phyloP scores from a whole-genome alignment of 2,888 invertebrate species.

The Aphodius sticticus region DNA sequence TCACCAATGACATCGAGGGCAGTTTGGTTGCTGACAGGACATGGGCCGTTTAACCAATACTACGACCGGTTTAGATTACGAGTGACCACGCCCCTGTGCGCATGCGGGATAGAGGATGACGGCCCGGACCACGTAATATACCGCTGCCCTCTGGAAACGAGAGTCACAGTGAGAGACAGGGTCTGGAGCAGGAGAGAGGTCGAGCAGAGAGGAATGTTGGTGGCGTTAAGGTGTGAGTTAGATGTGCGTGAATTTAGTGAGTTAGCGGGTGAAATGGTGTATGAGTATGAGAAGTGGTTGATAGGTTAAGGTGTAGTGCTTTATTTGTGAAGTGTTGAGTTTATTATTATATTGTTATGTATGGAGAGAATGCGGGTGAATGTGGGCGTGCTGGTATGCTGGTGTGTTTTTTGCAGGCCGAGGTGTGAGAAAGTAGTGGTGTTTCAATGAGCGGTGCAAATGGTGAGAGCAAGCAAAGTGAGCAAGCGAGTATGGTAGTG shows the following conservation, averaged over 20 bases:
- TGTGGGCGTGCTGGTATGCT: too few relatives aligned
- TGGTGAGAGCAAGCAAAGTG: too few relatives aligned
- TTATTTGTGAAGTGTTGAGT: too few relatives aligned
- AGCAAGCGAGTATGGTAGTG: too few relatives aligned
- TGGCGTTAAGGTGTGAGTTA: too few relatives aligned
- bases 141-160: background rate
- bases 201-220: background rate
- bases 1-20: background rate
- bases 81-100: too few relatives aligned
- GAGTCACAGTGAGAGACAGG: background rate
- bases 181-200: background rate
- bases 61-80: background rate
- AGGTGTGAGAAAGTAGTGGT: too few relatives aligned
- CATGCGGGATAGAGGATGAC: background rate
- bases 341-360: too few relatives aligned
- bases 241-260: background rate
- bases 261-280: conserved; percentile 5
- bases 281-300: background rate
- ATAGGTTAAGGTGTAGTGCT: too few relatives aligned
- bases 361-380: too few relatives aligned
- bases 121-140: background rate
- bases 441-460: too few relatives aligned
- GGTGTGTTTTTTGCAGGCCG: too few relatives aligned
- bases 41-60: conserved; percentile 8
- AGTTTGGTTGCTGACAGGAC: background rate